Evolutionary conservation across 1,140 invertebrate species (phyloP).

Genomic region (Phymorhynchus buccinoides): DNA sequence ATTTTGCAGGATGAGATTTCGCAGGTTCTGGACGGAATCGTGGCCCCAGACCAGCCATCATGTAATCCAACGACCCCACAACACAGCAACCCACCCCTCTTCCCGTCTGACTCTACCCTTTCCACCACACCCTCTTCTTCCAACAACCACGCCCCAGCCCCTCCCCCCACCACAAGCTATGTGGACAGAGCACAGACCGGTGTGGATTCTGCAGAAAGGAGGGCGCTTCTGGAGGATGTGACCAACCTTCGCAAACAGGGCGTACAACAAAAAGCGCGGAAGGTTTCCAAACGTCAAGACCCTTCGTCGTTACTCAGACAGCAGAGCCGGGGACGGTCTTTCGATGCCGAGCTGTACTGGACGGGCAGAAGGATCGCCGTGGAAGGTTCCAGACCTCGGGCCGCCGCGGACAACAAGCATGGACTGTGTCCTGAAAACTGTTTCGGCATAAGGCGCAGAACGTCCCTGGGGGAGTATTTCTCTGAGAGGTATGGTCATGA

Average conservation of each 20-base stretch:
- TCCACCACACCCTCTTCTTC: background rate
- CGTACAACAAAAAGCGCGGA: background rate
- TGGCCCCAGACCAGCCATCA: background rate
- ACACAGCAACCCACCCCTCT: too few relatives aligned
- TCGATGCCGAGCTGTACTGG: background rate
- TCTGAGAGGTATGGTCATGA: background rate
- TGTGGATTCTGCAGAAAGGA: too few relatives aligned
- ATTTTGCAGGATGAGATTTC: background rate
- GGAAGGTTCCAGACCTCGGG: background rate
- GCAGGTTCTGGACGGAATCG: background rate
- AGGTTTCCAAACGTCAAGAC: background rate
- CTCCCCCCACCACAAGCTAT: background rate
- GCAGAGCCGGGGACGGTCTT: background rate
- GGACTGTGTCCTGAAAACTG: background rate
- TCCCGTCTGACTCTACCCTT: background rate
- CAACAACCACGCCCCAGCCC: background rate
- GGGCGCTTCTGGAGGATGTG: too few relatives aligned
- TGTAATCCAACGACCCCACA: background rate
- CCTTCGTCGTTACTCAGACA: background rate
- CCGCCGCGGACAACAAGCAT: background rate
- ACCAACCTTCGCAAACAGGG: too few relatives aligned
- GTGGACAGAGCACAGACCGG: background rate
- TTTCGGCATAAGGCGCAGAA: background rate
- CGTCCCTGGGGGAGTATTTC: background rate
- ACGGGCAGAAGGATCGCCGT: background rate